These are phyloP conservation scores for Brachionus angularis DNA, from an alignment of 1,140 invertebrate genomes.

Conservation along the genomic window DNA sequence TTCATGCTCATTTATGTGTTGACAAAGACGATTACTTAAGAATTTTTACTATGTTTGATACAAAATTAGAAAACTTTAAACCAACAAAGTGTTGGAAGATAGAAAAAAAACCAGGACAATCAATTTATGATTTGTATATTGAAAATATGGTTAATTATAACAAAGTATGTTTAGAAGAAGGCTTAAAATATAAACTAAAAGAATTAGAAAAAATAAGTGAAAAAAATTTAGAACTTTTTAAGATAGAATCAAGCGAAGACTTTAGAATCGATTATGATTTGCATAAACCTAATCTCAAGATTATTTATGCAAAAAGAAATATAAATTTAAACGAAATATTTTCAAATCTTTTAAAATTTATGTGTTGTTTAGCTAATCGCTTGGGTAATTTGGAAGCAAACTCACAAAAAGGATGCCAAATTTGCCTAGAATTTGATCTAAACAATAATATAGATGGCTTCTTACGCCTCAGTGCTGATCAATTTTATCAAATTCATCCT, in stretches of 20 bases:
- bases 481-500: background rate
- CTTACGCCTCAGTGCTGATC: conserved; percentile 14
- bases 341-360: background rate
- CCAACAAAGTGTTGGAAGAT: background rate
- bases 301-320: background rate
- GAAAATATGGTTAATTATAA: conserved; percentile 1
- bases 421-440: background rate
- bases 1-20: conserved; percentile 13
- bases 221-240: background rate
- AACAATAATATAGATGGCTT: conserved; percentile 18
- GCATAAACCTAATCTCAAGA: background rate
- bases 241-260: background rate
- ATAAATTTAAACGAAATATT: background rate
- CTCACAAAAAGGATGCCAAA: conserved; percentile 17
- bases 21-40: background rate
- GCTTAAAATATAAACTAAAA: background rate
- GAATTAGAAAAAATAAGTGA: background rate
- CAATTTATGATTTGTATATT: background rate
- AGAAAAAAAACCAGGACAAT: background rate
- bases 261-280: conserved; percentile 13
- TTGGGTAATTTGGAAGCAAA: conserved; percentile 2
- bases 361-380: conserved; percentile 10
- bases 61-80: background rate
- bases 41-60: background rate
- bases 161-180: background rate